Evolutionary conservation across 2,113 vertebrate species (phyloP).

Genomic region (Archilochus colubris): DNA sequence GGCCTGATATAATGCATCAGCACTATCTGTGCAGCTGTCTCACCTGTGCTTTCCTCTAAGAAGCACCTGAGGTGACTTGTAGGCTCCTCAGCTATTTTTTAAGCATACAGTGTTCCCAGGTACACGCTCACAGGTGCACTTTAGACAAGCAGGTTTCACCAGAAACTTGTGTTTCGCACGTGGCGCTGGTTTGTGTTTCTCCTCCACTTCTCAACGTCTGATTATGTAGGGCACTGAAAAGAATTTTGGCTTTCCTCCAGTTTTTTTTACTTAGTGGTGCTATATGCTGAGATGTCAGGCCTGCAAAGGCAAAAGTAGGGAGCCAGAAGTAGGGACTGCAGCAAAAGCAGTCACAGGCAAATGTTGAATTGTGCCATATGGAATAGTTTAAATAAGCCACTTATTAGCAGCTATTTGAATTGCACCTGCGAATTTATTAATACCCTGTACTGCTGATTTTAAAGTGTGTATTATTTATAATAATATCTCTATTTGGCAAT

Average conservation of each 20-base stretch:
- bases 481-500: too few species aligned
- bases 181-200: neutral
- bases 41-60: neutral
- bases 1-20: neutral
- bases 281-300: neutral
- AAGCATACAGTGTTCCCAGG: too few species aligned
- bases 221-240: neutral
- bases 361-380: neutral
- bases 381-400: neutral
- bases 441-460: too few species aligned
- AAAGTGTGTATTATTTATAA: too few species aligned
- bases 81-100: neutral
- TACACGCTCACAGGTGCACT: neutral
- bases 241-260: accelerated
- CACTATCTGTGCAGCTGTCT: neutral
- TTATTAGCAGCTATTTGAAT: neutral
- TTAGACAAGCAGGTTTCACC: neutral
- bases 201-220: neutral
- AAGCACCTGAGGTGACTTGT: neutral
- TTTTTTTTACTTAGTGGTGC: accelerated
- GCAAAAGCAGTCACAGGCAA: neutral
- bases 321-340: neutral
- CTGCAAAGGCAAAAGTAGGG: neutral
- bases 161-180: neutral
- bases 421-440: neutral